Evolutionary conservation across 2,113 vertebrate species (phyloP).

Genomic region (Anolis carolinensis): DNA sequence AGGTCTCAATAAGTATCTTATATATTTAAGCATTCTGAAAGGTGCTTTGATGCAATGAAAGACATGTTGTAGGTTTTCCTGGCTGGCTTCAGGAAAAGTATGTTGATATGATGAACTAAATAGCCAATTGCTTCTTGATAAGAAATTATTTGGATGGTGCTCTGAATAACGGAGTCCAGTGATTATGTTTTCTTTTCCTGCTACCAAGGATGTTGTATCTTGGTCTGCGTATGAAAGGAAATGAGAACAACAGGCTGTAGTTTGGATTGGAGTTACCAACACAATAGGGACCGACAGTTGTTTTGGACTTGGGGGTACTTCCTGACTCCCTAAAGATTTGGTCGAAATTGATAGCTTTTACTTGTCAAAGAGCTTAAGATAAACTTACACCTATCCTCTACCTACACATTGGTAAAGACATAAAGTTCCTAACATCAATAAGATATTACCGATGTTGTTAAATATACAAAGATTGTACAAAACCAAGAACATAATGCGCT

Average conservation of each 20-base stretch:
- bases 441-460: too few relatives aligned
- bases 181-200: not conserved
- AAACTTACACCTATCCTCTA: not conserved
- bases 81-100: not conserved
- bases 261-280: not conserved
- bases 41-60: not conserved
- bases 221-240: not conserved
- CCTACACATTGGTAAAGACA: not conserved
- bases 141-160: not conserved
- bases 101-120: not conserved
- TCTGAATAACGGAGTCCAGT: not conserved
- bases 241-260: not conserved
- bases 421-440: not conserved
- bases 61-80: not conserved
- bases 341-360: not conserved
- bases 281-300: not conserved
- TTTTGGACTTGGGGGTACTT: not conserved
- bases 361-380: not conserved
- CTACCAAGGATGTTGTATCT: not conserved
- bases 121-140: not conserved
- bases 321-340: not conserved
- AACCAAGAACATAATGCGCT: too few relatives aligned
- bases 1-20: not conserved
- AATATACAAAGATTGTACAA: too few relatives aligned
- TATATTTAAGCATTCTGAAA: not conserved